Percentiles rank a stretch among this genome's conserved stretches.
Conservation (phyloP, 1,140 invertebrate genomes). For the Wiebesia pumilae region DNA sequence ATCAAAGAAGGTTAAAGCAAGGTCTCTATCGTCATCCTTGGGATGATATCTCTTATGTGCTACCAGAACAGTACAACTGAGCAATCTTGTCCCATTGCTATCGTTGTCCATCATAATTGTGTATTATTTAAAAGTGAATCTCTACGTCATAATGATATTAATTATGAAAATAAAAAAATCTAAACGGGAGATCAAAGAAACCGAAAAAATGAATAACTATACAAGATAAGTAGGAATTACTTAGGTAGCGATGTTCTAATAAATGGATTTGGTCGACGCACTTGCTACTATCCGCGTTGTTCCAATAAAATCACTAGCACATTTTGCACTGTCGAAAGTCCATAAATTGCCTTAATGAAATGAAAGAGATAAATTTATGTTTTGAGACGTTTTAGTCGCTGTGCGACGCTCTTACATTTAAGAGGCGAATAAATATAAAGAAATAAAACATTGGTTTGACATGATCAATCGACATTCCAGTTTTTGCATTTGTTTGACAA, state of each 20-base stretch:
- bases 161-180: constrained; percentile 18
- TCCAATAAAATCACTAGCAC: constrained; percentile 42
- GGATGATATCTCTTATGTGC: constrained; percentile 99
- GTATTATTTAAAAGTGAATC: constrained; percentile 43
- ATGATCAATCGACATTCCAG: constrained; percentile 49
- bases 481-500: constrained; percentile 52
- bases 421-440: not conserved
- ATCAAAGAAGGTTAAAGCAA: constrained; percentile 99
- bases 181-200: constrained; percentile 39
- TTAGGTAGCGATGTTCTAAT: constrained; percentile 52
- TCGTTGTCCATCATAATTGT: constrained; percentile 46
- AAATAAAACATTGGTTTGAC: constrained; percentile 48
- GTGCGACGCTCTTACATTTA: constrained; percentile 49
- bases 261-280: constrained; percentile 36
- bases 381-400: constrained; percentile 52
- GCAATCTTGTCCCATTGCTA: constrained; percentile 19
- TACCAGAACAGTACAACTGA: constrained; percentile 85
- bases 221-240: constrained; percentile 44
- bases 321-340: constrained; percentile 51
- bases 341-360: constrained; percentile 54
- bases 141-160: constrained; percentile 46
- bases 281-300: constrained; percentile 47
- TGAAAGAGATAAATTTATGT: constrained; percentile 52
- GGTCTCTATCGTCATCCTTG: constrained; percentile 99
- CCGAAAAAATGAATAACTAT: constrained; percentile 40